These are phyloP conservation scores for Clunio marinus DNA, from an alignment of 2,888 invertebrate genomes.

Conservation along the genomic window DNA sequence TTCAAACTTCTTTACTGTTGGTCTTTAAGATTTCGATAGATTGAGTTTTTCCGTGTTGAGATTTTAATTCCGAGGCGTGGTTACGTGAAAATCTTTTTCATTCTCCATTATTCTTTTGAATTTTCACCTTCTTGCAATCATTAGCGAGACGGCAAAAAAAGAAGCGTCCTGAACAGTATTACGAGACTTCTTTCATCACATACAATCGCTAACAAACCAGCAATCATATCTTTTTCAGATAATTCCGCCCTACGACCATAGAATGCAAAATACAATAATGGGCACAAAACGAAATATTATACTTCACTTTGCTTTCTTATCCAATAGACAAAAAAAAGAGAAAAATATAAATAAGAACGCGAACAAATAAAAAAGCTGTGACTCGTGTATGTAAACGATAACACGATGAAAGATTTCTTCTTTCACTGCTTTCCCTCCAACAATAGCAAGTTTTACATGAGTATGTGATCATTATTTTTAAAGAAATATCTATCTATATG, in stretches of 20 bases:
- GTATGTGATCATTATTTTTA: conserved; percentile 24
- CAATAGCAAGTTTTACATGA: conserved; percentile 17
- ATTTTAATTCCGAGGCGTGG: conserved; percentile 16
- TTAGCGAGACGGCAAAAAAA: conserved; percentile 14
- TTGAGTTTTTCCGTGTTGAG: too few species aligned
- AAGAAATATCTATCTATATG: background rate
- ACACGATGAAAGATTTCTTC: conserved; percentile 8
- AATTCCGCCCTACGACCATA: background rate
- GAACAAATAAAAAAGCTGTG: background rate
- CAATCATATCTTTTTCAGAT: background rate
- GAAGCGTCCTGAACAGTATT: too few species aligned
- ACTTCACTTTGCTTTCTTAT: background rate
- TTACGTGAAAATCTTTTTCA: background rate
- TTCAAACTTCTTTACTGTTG: too few species aligned
- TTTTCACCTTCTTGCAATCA: background rate
- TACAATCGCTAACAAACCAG: too few species aligned
- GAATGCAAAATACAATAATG: background rate
- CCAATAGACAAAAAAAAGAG: background rate
- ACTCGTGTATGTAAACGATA: background rate
- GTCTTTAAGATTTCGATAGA: too few species aligned
- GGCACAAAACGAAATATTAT: background rate
- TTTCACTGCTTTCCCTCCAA: conserved; percentile 21
- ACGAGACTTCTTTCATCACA: too few species aligned
- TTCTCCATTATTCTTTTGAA: background rate
- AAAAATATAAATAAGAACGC: too few species aligned